Evolutionary conservation across 1,140 invertebrate genomes (phyloP).

Genomic region (Apolygus lucorum): DNA sequence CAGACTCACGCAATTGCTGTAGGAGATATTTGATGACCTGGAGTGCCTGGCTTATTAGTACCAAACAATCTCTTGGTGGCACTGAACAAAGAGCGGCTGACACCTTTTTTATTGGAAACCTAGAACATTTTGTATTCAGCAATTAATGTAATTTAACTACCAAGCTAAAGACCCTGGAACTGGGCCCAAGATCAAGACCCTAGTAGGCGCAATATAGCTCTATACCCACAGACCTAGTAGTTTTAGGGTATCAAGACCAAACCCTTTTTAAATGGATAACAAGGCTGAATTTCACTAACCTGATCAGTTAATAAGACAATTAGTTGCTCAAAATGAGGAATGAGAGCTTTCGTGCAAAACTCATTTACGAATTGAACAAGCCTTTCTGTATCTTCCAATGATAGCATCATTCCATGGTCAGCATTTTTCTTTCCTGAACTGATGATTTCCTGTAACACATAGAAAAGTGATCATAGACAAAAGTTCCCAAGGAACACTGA

Average conservation of each 20-base stretch:
- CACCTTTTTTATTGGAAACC: slow-evolving; percentile 78
- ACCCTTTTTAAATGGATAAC: not conserved
- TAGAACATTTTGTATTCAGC: too few species aligned
- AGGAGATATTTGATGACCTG: slow-evolving; percentile 46
- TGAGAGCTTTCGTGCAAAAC: slow-evolving; percentile 72
- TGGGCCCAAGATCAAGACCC: too few species aligned
- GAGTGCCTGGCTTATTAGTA: slow-evolving; percentile 67
- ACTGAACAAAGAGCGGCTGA: slow-evolving; percentile 83
- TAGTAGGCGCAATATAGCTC: too few species aligned
- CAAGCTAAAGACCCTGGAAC: too few species aligned
- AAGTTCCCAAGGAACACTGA: too few species aligned
- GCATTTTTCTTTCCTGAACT: too few species aligned
- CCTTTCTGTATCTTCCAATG: slow-evolving; percentile 70
- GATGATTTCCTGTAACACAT: too few species aligned
- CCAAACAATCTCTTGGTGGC: slow-evolving; percentile 93
- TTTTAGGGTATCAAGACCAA: not conserved
- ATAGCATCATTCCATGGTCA: slow-evolving; percentile 64
- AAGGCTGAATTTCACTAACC: slow-evolving; percentile 43
- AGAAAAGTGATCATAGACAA: too few species aligned
- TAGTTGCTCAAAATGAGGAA: slow-evolving; percentile 84
- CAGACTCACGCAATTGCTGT: slow-evolving; percentile 65
- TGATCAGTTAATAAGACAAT: slow-evolving; percentile 75
- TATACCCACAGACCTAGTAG: slow-evolving; percentile 13
- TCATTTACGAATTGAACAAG: slow-evolving; percentile 78
- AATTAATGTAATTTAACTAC: too few species aligned